Base-by-base conservation (phyloP, 2,888 invertebrate genomes). In the Hermodice carunculata region DNA sequence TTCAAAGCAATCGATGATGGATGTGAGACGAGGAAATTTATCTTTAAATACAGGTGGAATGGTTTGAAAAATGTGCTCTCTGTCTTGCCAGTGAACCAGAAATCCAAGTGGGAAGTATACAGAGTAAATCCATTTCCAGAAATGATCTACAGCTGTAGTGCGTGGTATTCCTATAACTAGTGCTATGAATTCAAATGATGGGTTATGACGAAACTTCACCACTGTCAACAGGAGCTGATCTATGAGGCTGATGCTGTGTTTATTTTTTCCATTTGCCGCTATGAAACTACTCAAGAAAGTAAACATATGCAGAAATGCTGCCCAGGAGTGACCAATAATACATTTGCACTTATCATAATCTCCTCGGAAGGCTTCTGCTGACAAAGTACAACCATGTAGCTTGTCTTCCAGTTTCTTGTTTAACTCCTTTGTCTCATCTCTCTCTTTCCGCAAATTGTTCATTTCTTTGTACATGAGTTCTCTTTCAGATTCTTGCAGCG, bases 1-100 rank as follows among this genome's bases (percentile, higher is more conserved):
- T 32, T 59, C 59, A 32, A 37, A 48, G 31, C 59, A 59, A 24
- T 59, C 59, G 22, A 59, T 59, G 3, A 59, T 59, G 14, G 37
- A 57, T 26, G 44, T 44, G 2, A 57, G 29, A 26, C 42, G 19
- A 3, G 57, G 57, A 22, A 43, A 57, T 5, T 26, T n/a, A 8
- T 24, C 31, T n/a, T 43, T 42, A 22, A 57, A 43, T 11, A 29
- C 22, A 2, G 3, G 5, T 5, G 57, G 57, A 3, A 26, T 43
- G 43, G 14, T 17, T 19, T 17, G 19, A 17, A 24, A 17, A 3
- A 57, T 17, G 22, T 6, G 2, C 5, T 57, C 57, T 3, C 44
- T 5, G n/a, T 57, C 57, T 24, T 42, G 57, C 57, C 57, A 57
- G 2, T 57, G 24, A 4, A 57, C 28, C 1, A 8, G 17, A 3